Conservation (phyloP, 2,888 invertebrate species). For the Lissonota sp. region DNA sequence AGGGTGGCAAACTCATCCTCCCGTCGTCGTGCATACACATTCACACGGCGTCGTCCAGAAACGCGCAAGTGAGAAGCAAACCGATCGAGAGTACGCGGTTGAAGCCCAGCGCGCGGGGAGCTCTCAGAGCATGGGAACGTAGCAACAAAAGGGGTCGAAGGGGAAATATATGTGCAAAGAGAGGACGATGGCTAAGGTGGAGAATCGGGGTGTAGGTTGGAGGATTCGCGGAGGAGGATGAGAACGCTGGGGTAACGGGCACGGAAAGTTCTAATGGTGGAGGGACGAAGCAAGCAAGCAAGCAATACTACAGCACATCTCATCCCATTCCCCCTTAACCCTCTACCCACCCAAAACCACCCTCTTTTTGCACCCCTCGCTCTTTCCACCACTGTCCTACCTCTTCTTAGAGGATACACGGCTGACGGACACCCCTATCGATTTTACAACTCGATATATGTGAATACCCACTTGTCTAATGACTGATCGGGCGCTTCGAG, state of each 20-base stretch:
- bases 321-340: constrained; percentile 74
- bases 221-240: constrained; percentile 59
- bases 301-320: constrained; percentile 74
- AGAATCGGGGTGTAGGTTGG: constrained; percentile 48
- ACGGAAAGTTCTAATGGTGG: constrained; percentile 62
- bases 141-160: constrained; percentile 83
- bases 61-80: constrained; percentile 45
- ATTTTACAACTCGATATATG: constrained; percentile 84
- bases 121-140: constrained; percentile 73
- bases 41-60: constrained; percentile 39
- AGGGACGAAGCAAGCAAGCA: constrained; percentile 50
- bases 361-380: constrained; percentile 40
- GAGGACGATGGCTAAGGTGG: constrained; percentile 68
- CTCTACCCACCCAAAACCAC: constrained; percentile 24
- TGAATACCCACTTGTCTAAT: constrained; percentile 84
- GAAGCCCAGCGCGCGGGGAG: constrained; percentile 65
- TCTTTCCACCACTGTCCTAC: neutral
- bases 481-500: constrained; percentile 83
- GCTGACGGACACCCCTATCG: constrained; percentile 84
- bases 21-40: constrained; percentile 36
- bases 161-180: constrained; percentile 75
- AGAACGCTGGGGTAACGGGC: constrained; percentile 59
- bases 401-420: constrained; percentile 82
- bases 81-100: constrained; percentile 59
- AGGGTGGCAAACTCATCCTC: constrained; percentile 1